Evolutionary conservation across 2,113 vertebrate genomes (phyloP), one percentile per base, ranked within the genome.

Genomic region (Onychostoma macrolepis): DNA sequence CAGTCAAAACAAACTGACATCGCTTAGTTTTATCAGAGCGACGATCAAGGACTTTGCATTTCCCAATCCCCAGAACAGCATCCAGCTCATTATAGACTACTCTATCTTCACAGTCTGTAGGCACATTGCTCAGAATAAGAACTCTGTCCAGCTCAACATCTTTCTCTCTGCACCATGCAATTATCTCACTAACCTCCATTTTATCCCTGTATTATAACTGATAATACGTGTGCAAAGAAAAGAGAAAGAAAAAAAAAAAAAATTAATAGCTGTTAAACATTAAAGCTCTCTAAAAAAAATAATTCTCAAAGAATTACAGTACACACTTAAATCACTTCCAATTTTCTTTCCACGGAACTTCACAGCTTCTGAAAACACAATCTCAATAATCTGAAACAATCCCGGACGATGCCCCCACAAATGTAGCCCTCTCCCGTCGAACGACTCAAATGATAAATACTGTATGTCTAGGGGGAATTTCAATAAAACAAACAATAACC

Each of bases 111-210:
- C 69, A 72, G 1, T 41, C 69, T 72, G 33, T 19, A 24, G 69
- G 69, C 1, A 72, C 69, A 9, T 72, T 72, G 17, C 17, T 41
- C 33, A 72, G 36, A 72, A 72, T 72, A 21, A 72, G 0, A 75
- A 75, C 24, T 26, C 36, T 75, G 72, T 75, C 72, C 6, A 43
- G 17, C 8, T n/a, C 38, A 43, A 75, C 38, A 13, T 12, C 9
- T 43, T 75, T 75, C 10, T 75, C 72, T 43, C 21, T 75, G 72
- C 72, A 75, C 72, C 72, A 75, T 2, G 21, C 72, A 75, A 75
- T 43, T 43, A 75, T 43, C 21, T 43, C 38, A 13, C 0, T 75
- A 13, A 26, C 38, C 21, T 75, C 72, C 72, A 75, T 75, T 75
- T 75, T 75, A 0, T 75, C 13, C 36, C 13, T 13, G 65, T 33